Evolutionary conservation across 2,797 vertebrate genomes (phyloP).

Genomic region (Microtus californicus): DNA sequence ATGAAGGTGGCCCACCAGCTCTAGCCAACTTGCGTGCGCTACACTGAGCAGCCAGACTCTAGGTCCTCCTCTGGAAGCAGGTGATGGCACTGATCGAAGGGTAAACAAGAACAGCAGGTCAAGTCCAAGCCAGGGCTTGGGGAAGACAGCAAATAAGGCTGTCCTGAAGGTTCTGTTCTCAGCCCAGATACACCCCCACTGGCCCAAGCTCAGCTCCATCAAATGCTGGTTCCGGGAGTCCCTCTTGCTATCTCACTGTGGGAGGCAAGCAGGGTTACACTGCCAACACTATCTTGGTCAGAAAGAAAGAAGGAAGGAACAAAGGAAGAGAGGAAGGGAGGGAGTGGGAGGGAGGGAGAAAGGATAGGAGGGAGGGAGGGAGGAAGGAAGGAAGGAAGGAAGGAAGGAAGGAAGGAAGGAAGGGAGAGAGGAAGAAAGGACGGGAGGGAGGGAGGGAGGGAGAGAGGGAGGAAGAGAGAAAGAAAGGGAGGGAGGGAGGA

Average conservation of each 20-base stretch:
- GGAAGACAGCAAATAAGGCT: not conserved
- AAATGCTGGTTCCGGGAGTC: not conserved
- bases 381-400: too few species aligned
- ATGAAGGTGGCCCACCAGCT: not conserved
- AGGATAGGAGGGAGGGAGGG: too few species aligned
- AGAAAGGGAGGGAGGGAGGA: too few species aligned
- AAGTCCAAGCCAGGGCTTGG: too few species aligned
- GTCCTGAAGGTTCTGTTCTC: not conserved
- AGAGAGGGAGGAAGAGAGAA: too few species aligned
- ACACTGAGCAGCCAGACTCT: not conserved
- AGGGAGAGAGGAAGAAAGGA: fast-evolving
- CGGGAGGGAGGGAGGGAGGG: fast-evolving
- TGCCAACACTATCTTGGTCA: not conserved
- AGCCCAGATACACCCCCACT: too few species aligned
- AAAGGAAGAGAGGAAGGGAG: too few species aligned
- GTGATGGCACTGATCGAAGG: not conserved
- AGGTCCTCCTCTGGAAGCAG: not conserved
- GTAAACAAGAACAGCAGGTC: not conserved
- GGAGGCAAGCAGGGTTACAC: not conserved
- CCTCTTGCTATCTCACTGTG: too few species aligned
- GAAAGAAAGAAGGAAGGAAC: too few species aligned
- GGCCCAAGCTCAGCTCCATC: not conserved
- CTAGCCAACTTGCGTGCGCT: not conserved
- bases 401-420: fast-evolving
- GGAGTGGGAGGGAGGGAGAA: too few species aligned